Evolutionary conservation across 2,888 invertebrate species (phyloP), one percentile per base, ranked within the genome.

Genomic region (Drosophila demipolita): DNA sequence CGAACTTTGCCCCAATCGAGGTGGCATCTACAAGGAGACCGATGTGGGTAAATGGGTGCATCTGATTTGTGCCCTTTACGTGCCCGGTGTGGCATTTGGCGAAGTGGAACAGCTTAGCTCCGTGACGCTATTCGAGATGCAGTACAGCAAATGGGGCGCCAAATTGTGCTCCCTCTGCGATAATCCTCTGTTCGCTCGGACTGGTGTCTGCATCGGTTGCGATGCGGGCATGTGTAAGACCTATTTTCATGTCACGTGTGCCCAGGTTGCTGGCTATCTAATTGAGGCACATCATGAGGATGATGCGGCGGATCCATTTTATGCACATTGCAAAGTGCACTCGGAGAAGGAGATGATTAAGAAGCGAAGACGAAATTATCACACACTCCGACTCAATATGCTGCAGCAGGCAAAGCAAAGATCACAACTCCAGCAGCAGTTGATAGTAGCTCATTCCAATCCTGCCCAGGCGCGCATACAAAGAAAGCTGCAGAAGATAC

Each of bases 21-120:
- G 96, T 94, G 98, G 96, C 80, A 99, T 96, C 93, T 99, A 96
- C 92, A 99, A 99, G 93, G 98, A 99, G 93, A 99, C 99, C 0
- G 99, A 99, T 94, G 97, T 98, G 58, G 98, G 99, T 9, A 97
- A 98, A 93, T 99, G 99, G 99, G 99, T 99, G 2, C 99, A 99
- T 94, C 94, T 99, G 61, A 97, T 99, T 4, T 99, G 99, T 94
- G 99, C 99, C 0, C 94, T 99, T 8, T 99, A 99, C 93, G 98
- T 99, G 11, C 99, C 98, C 20, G 99, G 99, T 17, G 98, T 99
- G 36, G 98, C 98, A 23, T 99, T 99, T 93, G 98, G 98, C 55
- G 99, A 99, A 94, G 97, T 97, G 69, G 98, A 98, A 91, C 96
- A 97, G 81, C 94, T 99, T 33, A 97, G 97, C 0, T 98, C 97